Conservation (phyloP, 2,888 invertebrate genomes). For the Cetonia aurata region DNA sequence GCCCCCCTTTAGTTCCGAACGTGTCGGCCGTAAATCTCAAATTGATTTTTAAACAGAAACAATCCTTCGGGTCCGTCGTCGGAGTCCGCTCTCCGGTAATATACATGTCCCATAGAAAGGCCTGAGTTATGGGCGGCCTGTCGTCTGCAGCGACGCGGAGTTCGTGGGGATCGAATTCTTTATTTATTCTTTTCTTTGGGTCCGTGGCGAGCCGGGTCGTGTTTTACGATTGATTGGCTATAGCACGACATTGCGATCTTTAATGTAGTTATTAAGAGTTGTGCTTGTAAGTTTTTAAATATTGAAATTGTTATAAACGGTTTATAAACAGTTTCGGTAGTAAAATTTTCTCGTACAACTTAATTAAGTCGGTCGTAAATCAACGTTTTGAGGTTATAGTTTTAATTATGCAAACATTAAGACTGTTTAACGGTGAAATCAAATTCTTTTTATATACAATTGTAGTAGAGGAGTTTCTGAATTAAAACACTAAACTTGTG, state of each 20-base stretch:
- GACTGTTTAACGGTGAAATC: neutral
- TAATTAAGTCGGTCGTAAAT: neutral
- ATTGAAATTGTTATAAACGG: too few relatives aligned
- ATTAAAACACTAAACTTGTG: too few relatives aligned
- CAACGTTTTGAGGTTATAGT: neutral
- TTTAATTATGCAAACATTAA: neutral
- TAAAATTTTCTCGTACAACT: neutral
- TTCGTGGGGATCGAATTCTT: neutral
- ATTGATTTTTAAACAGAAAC: constrained; percentile 57
- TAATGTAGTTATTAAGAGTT: too few relatives aligned
- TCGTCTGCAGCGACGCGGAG: neutral
- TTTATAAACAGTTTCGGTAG: too few relatives aligned
- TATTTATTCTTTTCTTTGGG: neutral
- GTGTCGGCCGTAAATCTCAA: constrained; percentile 54
- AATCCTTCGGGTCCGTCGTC: constrained; percentile 14
- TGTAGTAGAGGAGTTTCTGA: too few relatives aligned
- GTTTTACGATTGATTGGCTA: too few relatives aligned
- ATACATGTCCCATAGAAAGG: neutral
- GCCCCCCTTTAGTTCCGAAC: constrained; percentile 50
- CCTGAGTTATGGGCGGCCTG: too few relatives aligned
- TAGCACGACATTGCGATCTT: too few relatives aligned
- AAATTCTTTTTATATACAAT: neutral
- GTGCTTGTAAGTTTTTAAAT: too few relatives aligned
- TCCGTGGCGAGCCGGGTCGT: too few relatives aligned
- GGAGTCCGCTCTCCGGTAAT: neutral